Base-by-base conservation (phyloP, 2,113 vertebrate genomes). In the Zeus faber region DNA sequence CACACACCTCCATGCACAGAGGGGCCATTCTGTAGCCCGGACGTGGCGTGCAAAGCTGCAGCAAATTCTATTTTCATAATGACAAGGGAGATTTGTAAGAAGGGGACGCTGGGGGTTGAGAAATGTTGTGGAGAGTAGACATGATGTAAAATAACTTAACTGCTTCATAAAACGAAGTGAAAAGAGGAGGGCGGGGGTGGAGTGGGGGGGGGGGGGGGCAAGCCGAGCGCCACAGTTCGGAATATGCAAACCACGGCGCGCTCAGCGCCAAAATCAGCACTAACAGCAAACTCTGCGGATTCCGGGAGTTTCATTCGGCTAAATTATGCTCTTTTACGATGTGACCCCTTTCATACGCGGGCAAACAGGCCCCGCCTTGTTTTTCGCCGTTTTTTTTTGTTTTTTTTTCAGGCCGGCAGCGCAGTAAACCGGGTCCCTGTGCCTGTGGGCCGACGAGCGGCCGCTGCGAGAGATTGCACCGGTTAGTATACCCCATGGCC, bases 141-240 rank as follows among this genome's bases (percentile, higher is more conserved):
- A 79, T 70, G 75, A 79, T 86, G 83, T 84, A 79, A 83, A 85
- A 82, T 76, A 84, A 84, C 70, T 85, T 80, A 73, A 82, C 79
- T 74, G 83, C 73, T 76, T 77, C 71, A 67, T 80, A 72, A 83
- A 78, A 79, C 69, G 64, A 54, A 53, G 8, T 67, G 31, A 11
- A 37, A 17, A 35, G 31, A 20, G 44, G 47, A 10, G 44, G 5
- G 9, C 5, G 18, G 9, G 58, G 33, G 11, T 11, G 5, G 7
- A 24, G 48, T 9, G 25, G 0, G 8, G 48, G n/a, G 22, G 52
- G 44, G 5, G 26, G 59, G 46, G 58, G 40, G 56, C 37, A n/a
- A 73, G 70, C 53, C 39, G 21, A 58, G 65, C 48, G 33, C 70
- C 72, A 60, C 70, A 74, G 79, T n/a, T 61, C 41, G 35, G 70